These are phyloP conservation scores for Tragelaphus imberbis DNA, from an alignment of 2,113 vertebrate species.

Conservation along the genomic window DNA sequence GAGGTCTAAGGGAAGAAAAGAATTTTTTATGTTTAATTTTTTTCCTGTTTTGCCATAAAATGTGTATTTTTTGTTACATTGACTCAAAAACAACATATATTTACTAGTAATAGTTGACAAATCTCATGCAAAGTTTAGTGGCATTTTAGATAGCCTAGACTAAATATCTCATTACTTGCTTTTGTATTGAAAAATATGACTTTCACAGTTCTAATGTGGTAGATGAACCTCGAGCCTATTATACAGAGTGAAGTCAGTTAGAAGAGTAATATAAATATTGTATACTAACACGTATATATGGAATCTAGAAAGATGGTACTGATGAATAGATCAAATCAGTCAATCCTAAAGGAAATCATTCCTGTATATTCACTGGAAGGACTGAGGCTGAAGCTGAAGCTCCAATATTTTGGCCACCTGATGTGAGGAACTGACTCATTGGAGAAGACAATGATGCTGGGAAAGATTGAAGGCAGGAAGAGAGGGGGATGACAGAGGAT, in stretches of 20 bases:
- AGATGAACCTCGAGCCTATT: not conserved
- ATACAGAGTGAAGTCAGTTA: not conserved
- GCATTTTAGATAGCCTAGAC: not conserved
- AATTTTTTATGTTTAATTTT: not conserved
- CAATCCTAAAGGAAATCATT: not conserved
- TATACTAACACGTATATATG: not conserved
- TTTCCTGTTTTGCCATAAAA: not conserved
- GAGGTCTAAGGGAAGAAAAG: not conserved
- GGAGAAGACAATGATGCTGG: not conserved
- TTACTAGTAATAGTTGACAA: not conserved
- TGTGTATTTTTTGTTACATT: not conserved
- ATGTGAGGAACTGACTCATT: not conserved
- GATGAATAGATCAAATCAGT: not conserved
- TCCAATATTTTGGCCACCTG: not conserved
- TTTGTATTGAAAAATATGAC: not conserved
- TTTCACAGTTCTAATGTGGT: not conserved
- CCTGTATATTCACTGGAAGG: not conserved
- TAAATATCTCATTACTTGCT: not conserved
- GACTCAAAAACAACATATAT: not conserved
- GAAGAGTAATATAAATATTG: not conserved
- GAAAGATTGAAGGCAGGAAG: not conserved
- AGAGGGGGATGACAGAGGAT: not conserved
- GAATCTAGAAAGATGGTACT: not conserved
- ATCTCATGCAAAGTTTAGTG: not conserved
- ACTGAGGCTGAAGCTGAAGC: not conserved